Evolutionary conservation across 2,113 vertebrate species (phyloP), one percentile per base, ranked within the genome.

Genomic region (Notothenia rossii): DNA sequence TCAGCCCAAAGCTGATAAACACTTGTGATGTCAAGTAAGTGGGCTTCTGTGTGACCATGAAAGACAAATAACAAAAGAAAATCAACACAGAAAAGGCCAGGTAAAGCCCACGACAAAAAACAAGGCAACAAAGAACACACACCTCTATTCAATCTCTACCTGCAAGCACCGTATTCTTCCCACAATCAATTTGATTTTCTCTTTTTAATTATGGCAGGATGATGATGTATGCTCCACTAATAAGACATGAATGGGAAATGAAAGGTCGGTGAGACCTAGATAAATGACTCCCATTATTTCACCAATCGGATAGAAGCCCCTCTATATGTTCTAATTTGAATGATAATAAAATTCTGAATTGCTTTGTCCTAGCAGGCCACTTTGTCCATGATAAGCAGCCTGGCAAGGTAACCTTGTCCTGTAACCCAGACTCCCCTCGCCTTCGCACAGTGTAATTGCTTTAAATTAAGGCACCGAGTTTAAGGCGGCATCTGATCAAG

Each of bases 211-310:
- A 96, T 94, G 94, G 92, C 94, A 94, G 92, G 91, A 96, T 96
- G 95, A 95, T 97, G 96, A 97, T 97, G 94, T 96, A 96, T 96
- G 95, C 88, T 91, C 93, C 90, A 85, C 95, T 96, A 96, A 97
- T 96, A 97, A 96, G 87, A 81, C 95, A 95, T 96, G 95, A 96
- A 97, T 96, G 94, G 95, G 93, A 96, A 96, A 96, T 96, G 96
- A 97, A 96, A 96, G 96, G 96, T 96, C 95, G 95, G 93, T 92
- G 93, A 95, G 95, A 96, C 81, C 94, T 93, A 97, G 96, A 98
- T 97, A 96, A 97, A 97, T 95, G 95, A 94, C 94, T 95, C 91
- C 96, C 95, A 96, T 98, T 97, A 98, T 96, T 97, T 96, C 94
- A 94, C 95, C 96, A 96, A 96, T 96, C 95, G 95, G 96, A 96